phyloP scores from a whole-genome alignment of 2,113 vertebrate species.

The Bombycilla garrulus region DNA sequence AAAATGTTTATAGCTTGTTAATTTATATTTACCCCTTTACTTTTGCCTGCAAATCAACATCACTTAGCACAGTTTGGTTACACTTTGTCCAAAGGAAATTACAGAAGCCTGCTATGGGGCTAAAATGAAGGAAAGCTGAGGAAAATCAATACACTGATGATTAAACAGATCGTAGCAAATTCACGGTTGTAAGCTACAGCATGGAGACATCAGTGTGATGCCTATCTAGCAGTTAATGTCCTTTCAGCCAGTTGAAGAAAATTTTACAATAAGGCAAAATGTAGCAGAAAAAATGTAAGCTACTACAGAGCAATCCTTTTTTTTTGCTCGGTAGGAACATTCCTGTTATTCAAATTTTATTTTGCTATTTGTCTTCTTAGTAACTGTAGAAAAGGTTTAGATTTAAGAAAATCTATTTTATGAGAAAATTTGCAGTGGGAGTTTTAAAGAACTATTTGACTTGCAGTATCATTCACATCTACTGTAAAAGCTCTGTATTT shows the following conservation, averaged over 20 bases:
- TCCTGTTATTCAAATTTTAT: constrained; percentile 39
- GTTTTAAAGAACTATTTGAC: constrained; percentile 54
- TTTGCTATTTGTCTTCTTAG: constrained; percentile 44
- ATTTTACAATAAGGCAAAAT: constrained; percentile 74
- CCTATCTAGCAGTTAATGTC: constrained; percentile 79
- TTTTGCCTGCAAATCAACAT: constrained; percentile 88
- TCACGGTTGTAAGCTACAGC: constrained; percentile 86
- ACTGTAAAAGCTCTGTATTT: constrained; percentile 30
- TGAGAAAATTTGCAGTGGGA: constrained; percentile 38
- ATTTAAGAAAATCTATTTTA: constrained; percentile 22
- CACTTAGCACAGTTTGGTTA: constrained; percentile 89
- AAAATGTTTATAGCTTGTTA: constrained; percentile 90
- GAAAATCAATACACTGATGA: constrained; percentile 90
- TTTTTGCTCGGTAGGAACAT: not conserved
- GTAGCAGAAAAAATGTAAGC: constrained; percentile 64
- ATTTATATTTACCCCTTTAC: constrained; percentile 89
- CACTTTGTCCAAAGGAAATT: constrained; percentile 85
- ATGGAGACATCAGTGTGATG: constrained; percentile 84
- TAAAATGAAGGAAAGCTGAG: constrained; percentile 86
- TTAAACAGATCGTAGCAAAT: constrained; percentile 93
- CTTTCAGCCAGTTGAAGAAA: constrained; percentile 76
- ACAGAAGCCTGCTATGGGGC: constrained; percentile 83
- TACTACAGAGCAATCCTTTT: constrained; percentile 33
- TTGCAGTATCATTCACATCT: constrained; percentile 31
- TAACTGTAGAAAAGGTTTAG: not conserved